Evolutionary conservation across 2,797 vertebrate genomes (phyloP), one percentile per base, ranked within the genome.

Genomic region (Sylvilagus floridanus): DNA sequence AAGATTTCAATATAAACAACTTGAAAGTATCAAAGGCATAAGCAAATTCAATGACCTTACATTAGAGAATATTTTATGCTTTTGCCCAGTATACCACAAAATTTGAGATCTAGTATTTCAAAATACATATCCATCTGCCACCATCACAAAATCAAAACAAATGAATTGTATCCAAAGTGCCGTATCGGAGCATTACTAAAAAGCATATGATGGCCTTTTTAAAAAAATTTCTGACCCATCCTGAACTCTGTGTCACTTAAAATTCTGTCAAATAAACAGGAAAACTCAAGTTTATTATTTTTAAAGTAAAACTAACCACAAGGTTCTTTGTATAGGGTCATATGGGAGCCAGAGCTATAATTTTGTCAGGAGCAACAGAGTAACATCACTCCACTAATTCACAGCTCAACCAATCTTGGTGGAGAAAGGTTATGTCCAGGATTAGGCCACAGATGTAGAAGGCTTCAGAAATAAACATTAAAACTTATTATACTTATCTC

Each of bases 221-320:
- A 47, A 10, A 75, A 42, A 88, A 88, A 63, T 47, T 94, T 37
- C 11, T 88, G 65, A 72, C 14, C 73, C 22, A 84, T 17, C 12
- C 57, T 88, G 63, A 90, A 86, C 66, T 50, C 47, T 71, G 24
- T 78, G 2, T 76, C 47, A 88, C 32, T 93, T 50, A 75, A 95
- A 93, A 76, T 22, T 12, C 22, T 93, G 95, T 85, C 94, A 89
- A 54, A 72, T 65, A 62, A 73, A 69, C n/a, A 85, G 32, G 52
- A 91, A 94, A 96, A 62, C 24, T 1, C 60, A 84, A 92, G n/a
- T 42, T 26, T 2, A 69, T 16, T 76, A 22, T 9, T 89, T 13
- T 65, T 89, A 89, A 78, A 90, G 26, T 73, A 92, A 90, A 95
- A 95, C 62, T 84, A 84, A 94, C 78, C 13, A 93, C 13, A 79